A percentile compares a stretch with the other conserved stretches of the same genome.
Conservation (phyloP, 2,888 invertebrate genomes). For the Litoditis marina region DNA sequence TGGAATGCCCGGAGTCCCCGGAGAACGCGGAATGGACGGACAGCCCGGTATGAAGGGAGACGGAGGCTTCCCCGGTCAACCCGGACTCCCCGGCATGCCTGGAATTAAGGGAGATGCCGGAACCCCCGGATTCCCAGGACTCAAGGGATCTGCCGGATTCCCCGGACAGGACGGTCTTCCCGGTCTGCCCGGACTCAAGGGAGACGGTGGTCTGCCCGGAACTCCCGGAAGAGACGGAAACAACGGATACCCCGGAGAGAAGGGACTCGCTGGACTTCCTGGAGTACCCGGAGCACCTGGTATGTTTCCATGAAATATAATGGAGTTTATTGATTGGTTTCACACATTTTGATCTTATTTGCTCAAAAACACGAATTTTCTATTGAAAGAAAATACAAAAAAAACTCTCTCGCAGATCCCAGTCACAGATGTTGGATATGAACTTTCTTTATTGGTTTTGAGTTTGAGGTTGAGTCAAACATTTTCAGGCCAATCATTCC, state of each 20-base stretch:
- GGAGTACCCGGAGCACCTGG: constrained; percentile 55
- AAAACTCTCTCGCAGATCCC: too few species aligned
- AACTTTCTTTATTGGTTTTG: neutral
- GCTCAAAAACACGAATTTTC: too few species aligned
- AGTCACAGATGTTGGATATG: too few species aligned
- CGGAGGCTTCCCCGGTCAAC: constrained; percentile 20
- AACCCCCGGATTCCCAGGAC: constrained; percentile 23
- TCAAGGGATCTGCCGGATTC: constrained; percentile 25
- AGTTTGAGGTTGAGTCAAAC: constrained; percentile 18
- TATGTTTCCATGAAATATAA: constrained; percentile 41
- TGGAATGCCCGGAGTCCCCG: constrained; percentile 51
- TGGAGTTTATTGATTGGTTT: too few species aligned
- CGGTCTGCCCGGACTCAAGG: constrained; percentile 47
- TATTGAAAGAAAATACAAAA: too few species aligned
- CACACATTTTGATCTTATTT: too few species aligned
- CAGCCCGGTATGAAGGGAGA: constrained; percentile 21
- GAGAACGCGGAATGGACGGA: constrained; percentile 17
- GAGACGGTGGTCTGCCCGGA: constrained; percentile 64
- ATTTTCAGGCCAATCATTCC: constrained; percentile 50
- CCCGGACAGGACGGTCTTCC: constrained; percentile 22
- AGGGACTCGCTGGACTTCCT: constrained; percentile 65
- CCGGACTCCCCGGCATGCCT: constrained; percentile 21
- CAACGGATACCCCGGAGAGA: constrained; percentile 59
- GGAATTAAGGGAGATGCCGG: constrained; percentile 24
- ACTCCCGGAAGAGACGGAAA: constrained; percentile 60